Evolutionary conservation across 2,888 invertebrate species (phyloP), one percentile per base, ranked within the genome.

Genomic region (Lasioglossum zephyrum): DNA sequence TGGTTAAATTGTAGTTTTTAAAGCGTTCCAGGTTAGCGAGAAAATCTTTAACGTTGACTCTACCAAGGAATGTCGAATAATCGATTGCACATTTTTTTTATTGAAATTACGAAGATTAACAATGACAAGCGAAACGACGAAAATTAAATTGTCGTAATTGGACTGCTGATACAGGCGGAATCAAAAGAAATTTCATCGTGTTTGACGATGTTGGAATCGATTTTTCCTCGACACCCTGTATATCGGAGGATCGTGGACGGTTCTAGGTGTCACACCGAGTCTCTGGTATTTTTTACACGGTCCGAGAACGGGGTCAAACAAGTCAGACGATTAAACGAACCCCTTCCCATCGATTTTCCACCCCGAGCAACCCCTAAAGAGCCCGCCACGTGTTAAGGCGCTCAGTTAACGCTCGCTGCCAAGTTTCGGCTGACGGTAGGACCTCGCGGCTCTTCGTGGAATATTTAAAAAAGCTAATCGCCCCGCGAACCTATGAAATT

Each of bases 381-480:
- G 80, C 26, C 13, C 26, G 75, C 53, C 72, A 47, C 39, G 73
- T 18, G 72, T 78, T n/a, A 75, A 47, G 49, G 74, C 16, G 47
- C 60, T n/a, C 22, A 39, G 74, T 72, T 72, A 53, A 47, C 26
- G 36, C 31, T 49, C 5, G 60, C 13, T 73, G 63, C 13, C 39
- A 53, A 39, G 22, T 44, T 66, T 16, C 9, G 75, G 31, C 73
- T 36, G 31, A 72, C 11, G 39, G 66, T 31, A 83, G 83, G 73
- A 76, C 49, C 79, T 76, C 75, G 36, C 36, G 66, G n/a, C 66
- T 78, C 41, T 18, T 70, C 53, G 77, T 31, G 41, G 39, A 49
- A 49, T 49, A 41, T 70, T 41, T 69, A 69, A 69, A 69, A 69
- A 69, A 69, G 22, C 39, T 39, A 41, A 69, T 74, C 49, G n/a